Evolutionary conservation across 2,797 vertebrate genomes (phyloP).

Genomic region (Acropternis orthonyx): DNA sequence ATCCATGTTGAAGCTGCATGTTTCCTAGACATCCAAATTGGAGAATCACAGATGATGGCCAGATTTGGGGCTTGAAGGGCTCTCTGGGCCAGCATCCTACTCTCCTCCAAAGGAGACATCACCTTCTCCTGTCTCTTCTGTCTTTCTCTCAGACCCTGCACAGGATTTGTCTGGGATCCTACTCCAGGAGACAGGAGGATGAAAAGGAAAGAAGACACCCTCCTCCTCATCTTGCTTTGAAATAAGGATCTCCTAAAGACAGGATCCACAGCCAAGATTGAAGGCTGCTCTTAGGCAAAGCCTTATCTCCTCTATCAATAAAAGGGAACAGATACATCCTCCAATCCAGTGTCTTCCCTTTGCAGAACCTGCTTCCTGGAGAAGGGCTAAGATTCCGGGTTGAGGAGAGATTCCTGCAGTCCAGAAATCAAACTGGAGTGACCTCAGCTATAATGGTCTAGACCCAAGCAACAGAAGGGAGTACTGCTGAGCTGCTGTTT

Average conservation of each 20-base stretch:
- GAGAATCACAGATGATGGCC: accelerated
- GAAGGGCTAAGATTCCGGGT: not conserved
- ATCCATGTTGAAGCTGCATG: not conserved
- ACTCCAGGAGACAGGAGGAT: not conserved
- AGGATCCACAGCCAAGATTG: not conserved
- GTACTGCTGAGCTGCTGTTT: conserved; percentile 12
- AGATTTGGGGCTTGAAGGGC: not conserved
- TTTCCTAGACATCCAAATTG: not conserved
- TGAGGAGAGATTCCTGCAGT: not conserved
- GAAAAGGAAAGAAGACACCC: not conserved
- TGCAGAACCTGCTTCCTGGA: not conserved
- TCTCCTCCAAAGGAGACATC: not conserved
- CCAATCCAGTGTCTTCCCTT: not conserved
- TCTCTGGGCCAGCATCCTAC: not conserved
- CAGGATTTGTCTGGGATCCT: not conserved
- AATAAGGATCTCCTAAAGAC: not conserved
- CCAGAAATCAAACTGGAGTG: not conserved
- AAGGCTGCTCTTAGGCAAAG: not conserved
- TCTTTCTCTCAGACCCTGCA: not conserved
- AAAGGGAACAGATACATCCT: not conserved
- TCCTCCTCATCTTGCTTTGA: not conserved
- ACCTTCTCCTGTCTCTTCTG: not conserved
- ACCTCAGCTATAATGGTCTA: not conserved
- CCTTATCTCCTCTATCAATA: not conserved
- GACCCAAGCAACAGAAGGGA: not conserved